These are phyloP conservation scores for Mormyrops boulengeri DNA, from an alignment of 2,797 vertebrate genomes.

Conservation along the genomic window DNA sequence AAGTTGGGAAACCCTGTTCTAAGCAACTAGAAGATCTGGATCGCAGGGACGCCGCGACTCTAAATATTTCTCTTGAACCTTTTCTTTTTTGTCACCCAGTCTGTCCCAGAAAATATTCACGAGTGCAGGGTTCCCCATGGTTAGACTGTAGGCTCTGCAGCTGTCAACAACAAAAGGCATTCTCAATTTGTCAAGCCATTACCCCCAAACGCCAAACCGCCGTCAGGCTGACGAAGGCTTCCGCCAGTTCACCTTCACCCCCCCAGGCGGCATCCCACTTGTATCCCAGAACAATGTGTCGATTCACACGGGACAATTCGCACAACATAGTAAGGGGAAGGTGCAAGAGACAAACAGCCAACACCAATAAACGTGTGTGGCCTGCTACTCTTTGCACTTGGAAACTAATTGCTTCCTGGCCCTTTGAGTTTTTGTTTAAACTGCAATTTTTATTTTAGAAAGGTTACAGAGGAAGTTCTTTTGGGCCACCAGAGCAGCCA, in stretches of 20 bases:
- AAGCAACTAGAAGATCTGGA: neutral
- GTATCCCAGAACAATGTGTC: neutral
- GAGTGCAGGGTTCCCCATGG: neutral
- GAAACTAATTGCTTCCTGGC: slow-evolving; percentile 17
- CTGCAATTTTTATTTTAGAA: neutral
- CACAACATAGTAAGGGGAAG: neutral
- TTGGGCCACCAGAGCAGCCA: neutral
- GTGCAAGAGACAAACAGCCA: neutral
- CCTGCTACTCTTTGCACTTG: neutral
- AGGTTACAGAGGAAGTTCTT: neutral
- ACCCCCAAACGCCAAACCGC: neutral
- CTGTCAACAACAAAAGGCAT: neutral
- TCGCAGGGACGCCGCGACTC: neutral
- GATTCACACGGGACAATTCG: neutral
- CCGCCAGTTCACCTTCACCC: neutral
- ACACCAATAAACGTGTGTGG: neutral
- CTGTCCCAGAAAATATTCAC: neutral
- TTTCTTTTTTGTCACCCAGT: neutral
- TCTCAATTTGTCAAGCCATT: neutral
- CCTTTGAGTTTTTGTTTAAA: slow-evolving; percentile 6
- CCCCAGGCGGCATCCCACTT: neutral
- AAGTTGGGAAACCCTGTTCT: neutral
- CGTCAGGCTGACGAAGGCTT: neutral
- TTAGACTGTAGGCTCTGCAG: neutral
- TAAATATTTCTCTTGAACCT: neutral